Evolutionary conservation across 2,888 invertebrate species (phyloP).

Genomic region (Desoria tigrina): DNA sequence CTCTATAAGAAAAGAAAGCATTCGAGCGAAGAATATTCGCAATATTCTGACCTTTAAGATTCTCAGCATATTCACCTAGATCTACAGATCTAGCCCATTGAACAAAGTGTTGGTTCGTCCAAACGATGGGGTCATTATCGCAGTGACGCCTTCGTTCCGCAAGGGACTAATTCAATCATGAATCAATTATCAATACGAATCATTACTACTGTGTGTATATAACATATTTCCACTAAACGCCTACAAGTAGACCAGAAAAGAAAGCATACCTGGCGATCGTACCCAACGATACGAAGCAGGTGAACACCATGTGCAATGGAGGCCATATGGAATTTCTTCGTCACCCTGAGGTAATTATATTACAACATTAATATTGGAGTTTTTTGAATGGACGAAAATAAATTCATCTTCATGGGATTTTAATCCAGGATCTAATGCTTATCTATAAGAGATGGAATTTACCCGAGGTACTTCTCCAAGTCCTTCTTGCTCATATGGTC

Average conservation of each 20-base stretch:
- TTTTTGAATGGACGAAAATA: background rate
- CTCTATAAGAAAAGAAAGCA: conserved; percentile 4
- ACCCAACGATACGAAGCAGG: conserved; percentile 85
- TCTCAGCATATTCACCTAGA: conserved; percentile 88
- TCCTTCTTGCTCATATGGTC: conserved; percentile 92
- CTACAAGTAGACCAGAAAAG: background rate
- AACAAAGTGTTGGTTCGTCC: conserved; percentile 93
- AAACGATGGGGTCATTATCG: conserved; percentile 89
- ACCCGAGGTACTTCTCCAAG: conserved; percentile 80
- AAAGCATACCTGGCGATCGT: conserved; percentile 77
- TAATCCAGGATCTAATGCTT: background rate
- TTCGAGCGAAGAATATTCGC: too few relatives aligned
- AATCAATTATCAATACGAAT: too few relatives aligned
- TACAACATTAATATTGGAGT: background rate
- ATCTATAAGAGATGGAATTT: background rate
- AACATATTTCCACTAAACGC: background rate
- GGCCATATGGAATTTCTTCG: conserved; percentile 90
- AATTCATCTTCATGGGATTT: background rate
- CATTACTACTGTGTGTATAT: background rate
- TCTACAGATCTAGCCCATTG: conserved; percentile 93
- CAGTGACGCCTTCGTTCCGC: conserved; percentile 84
- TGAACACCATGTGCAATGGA: conserved; percentile 93
- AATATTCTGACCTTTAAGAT: conserved; percentile 77
- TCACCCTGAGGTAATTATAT: conserved; percentile 70
- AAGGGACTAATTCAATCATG: conserved; percentile 68